Conservation (phyloP, 2,888 invertebrate species). For the Embidobia sp. region DNA sequence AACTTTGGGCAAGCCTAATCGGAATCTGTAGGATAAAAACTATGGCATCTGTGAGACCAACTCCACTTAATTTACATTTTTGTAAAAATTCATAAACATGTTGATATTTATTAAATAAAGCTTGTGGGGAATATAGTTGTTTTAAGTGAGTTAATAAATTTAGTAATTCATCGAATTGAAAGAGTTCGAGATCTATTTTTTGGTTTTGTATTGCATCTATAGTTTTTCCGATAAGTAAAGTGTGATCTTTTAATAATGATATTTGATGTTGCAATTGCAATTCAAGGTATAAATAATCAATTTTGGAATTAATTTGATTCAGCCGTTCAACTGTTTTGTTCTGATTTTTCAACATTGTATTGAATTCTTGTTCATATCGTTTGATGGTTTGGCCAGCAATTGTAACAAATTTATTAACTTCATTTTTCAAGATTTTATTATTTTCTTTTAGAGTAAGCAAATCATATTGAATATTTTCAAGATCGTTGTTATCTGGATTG, state of each 20-base stretch:
- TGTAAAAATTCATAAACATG: too few relatives aligned
- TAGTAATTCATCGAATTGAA: too few relatives aligned
- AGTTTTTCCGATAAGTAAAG: not conserved
- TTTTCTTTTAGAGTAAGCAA: slow-evolving; percentile 3
- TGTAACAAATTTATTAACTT: too few relatives aligned
- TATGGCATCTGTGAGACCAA: too few relatives aligned
- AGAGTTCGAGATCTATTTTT: too few relatives aligned
- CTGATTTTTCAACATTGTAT: not conserved
- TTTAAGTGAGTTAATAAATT: too few relatives aligned
- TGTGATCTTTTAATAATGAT: slow-evolving; percentile 8
- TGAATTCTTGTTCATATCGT: slow-evolving; percentile 7
- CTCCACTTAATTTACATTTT: too few relatives aligned
- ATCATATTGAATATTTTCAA: slow-evolving; percentile 8
- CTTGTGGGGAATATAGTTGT: too few relatives aligned
- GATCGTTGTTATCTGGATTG: slow-evolving; percentile 10
- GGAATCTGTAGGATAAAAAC: too few relatives aligned
- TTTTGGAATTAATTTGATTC: not conserved
- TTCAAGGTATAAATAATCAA: slow-evolving; percentile 9
- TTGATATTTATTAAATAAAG: too few relatives aligned
- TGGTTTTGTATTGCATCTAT: too few relatives aligned
- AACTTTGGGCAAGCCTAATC: too few relatives aligned
- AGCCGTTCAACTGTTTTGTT: slow-evolving; percentile 8
- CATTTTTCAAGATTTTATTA: not conserved
- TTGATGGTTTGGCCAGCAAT: slow-evolving; percentile 4
- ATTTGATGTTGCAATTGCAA: slow-evolving; percentile 15